phyloP scores from a whole-genome alignment of 2,888 invertebrate genomes.

The Colletes collaris region DNA sequence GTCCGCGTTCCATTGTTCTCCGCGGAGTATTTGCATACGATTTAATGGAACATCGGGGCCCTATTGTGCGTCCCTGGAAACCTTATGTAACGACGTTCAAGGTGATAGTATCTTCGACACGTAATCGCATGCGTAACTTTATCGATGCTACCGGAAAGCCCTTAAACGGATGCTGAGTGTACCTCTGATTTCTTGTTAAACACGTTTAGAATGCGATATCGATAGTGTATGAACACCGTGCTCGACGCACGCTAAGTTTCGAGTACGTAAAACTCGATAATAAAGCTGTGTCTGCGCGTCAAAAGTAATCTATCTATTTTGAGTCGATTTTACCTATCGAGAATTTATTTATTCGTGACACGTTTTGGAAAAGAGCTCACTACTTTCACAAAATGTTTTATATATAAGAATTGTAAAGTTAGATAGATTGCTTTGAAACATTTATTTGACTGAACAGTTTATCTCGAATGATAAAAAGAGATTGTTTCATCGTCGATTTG shows the following conservation, averaged over 20 bases:
- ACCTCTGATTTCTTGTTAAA: slow-evolving; percentile 21
- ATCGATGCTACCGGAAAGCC: slow-evolving; percentile 59
- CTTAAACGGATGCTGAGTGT: slow-evolving; percentile 29
- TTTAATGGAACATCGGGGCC: slow-evolving; percentile 74
- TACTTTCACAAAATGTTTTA: too few species aligned
- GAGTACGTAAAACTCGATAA: too few species aligned
- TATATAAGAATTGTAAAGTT: too few species aligned
- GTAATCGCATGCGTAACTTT: slow-evolving; percentile 67
- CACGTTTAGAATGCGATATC: slow-evolving; percentile 1
- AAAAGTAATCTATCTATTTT: too few species aligned
- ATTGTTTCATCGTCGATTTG: background rate
- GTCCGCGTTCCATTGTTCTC: slow-evolving; percentile 74
- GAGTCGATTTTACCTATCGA: too few species aligned
- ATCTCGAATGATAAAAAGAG: background rate
- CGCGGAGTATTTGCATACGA: slow-evolving; percentile 72
- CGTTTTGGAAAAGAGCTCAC: too few species aligned
- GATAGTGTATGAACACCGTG: background rate
- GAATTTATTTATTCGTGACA: too few species aligned
- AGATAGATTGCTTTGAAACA: too few species aligned
- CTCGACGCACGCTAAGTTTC: too few species aligned
- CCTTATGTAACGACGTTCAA: slow-evolving; percentile 72
- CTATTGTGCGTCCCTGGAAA: slow-evolving; percentile 71
- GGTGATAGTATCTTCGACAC: slow-evolving; percentile 67
- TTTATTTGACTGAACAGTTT: too few species aligned
- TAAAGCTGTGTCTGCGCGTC: too few species aligned